Evolutionary conservation across 2,888 invertebrate species (phyloP), one percentile per base, ranked within the genome.

Genomic region (Lasiommata megera): DNA sequence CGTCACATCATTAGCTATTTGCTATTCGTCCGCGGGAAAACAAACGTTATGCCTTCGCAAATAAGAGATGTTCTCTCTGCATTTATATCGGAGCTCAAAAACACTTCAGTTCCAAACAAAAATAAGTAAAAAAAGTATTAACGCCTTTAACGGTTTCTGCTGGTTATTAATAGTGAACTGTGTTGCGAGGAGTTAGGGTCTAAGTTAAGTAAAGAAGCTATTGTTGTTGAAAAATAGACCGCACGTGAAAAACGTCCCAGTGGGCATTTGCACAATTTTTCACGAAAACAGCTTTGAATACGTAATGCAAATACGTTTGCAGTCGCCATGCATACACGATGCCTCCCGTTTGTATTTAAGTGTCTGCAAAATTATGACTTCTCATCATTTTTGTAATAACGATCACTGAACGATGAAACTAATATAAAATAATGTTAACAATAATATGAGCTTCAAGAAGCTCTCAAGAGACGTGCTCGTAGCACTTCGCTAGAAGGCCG

Each of bases 251-350:
- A 56, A 48, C 56, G 58, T 57, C 60, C 56, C 59, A 43, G 38
- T 71, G 82, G 76, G 80, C 76, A 69, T 77, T 68, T 61, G 18
- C 58, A 65, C 72, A 69, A 83, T 84, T 82, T 84, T 82, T 84
- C 82, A 80, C 64, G 72, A 70, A 76, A 80, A 80, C 77, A 71
- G 67, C 73, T 74, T 66, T 77, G 82, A 82, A 84, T 84, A 75
- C 73, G 71, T 79, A 75, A 63, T 51, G 50, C 51, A 63, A 43
- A 48, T 34, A 46, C 18, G 34, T 55, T 48, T 50, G 50, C 41
- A n/a, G n/a, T n/a, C n/a, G n/a, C n/a, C n/a, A n/a, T n/a, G n/a
- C n/a, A n/a, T n/a, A n/a, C n/a, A n/a, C n/a, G n/a, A n/a, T n/a
- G n/a, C n/a, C n/a, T n/a, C n/a, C n/a, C n/a, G n/a, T n/a, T n/a